Evolutionary conservation across 2,113 vertebrate species (phyloP).

Genomic region (Fulmarus glacialis): DNA sequence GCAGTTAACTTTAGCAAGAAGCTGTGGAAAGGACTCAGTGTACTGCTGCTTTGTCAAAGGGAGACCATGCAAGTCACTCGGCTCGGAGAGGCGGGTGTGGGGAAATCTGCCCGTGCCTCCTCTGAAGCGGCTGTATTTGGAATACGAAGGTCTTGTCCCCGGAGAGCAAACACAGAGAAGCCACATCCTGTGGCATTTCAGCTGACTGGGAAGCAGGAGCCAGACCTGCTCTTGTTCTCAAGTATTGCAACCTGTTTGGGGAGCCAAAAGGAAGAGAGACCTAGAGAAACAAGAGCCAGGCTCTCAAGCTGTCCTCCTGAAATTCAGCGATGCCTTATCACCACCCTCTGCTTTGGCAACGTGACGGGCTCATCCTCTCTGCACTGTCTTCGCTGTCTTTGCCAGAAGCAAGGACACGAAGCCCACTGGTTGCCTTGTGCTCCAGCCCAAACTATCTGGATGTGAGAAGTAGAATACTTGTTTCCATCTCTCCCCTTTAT

Average conservation of each 20-base stretch:
- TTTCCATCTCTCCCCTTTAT: not conserved
- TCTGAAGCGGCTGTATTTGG: not conserved
- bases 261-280: not conserved
- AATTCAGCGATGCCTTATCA: not conserved
- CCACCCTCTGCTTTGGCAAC: not conserved
- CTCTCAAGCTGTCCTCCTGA: not conserved
- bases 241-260: not conserved
- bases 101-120: not conserved
- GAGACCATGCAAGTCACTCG: not conserved
- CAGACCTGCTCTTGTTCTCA: not conserved
- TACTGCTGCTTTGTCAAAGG: not conserved
- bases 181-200: slow-evolving; percentile 13
- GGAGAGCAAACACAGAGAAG: not conserved
- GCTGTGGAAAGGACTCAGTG: not conserved
- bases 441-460: not conserved
- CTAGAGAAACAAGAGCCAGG: not conserved
- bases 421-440: not conserved
- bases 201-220: not conserved
- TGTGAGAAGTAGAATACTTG: not conserved
- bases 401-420: not conserved
- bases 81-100: not conserved
- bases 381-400: not conserved
- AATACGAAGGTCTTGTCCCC: not conserved
- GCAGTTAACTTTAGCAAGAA: not conserved
- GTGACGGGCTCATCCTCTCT: not conserved